Percentiles rank a stretch among this genome's conserved stretches.
Evolutionary conservation across 2,888 invertebrate genomes (phyloP).

Genomic region (Drosophila austrosaltans): DNA sequence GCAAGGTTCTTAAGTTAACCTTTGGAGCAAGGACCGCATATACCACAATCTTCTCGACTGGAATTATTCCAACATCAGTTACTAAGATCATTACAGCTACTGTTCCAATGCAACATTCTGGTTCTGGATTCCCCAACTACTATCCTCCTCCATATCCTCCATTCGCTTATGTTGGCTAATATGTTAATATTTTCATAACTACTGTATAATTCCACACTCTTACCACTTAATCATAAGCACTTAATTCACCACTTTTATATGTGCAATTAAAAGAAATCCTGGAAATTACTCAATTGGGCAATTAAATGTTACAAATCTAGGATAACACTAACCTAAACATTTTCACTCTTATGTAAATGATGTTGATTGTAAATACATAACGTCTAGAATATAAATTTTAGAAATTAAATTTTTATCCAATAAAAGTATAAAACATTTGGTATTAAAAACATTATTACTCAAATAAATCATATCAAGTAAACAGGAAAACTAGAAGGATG

Average conservation of each 20-base stretch:
- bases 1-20: slow-evolving; percentile 92
- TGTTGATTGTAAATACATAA: slow-evolving; percentile 18
- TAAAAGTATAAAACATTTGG: not conserved
- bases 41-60: slow-evolving; percentile 93
- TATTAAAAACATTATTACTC: not conserved
- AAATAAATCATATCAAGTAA: too few species aligned
- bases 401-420: slow-evolving; percentile 14
- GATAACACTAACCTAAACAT: slow-evolving; percentile 10
- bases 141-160: slow-evolving; percentile 90
- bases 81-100: slow-evolving; percentile 94
- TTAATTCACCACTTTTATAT: slow-evolving; percentile 26
- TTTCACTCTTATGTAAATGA: slow-evolving; percentile 14
- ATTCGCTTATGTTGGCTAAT: slow-evolving; percentile 89
- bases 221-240: slow-evolving; percentile 19
- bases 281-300: slow-evolving; percentile 45
- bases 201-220: not conserved
- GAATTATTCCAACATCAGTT: slow-evolving; percentile 91
- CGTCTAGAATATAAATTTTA: slow-evolving; percentile 11
- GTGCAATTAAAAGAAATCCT: slow-evolving; percentile 40
- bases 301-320: slow-evolving; percentile 27
- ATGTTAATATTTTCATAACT: slow-evolving; percentile 24
- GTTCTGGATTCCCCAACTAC: slow-evolving; percentile 88
- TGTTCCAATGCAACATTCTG: slow-evolving; percentile 88
- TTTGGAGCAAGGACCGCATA: slow-evolving; percentile 96
- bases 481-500: too few species aligned